A percentile compares a stretch with the other conserved stretches of the same genome.
phyloP scores from a whole-genome alignment of 2,113 vertebrate genomes.

The Centrocercus urophasianus region DNA sequence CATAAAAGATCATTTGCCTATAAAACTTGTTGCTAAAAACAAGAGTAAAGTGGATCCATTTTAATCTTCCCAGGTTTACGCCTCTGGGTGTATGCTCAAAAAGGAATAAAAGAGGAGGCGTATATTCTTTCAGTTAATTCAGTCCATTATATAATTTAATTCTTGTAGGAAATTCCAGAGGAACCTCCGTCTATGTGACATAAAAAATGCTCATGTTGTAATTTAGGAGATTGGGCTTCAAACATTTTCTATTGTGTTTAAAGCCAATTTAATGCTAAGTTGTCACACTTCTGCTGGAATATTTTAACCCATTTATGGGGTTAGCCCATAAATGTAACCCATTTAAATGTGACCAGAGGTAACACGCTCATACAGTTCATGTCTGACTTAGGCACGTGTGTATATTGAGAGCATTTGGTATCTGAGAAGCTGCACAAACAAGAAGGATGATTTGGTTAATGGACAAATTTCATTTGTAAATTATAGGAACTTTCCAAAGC shows the following conservation, averaged over 20 bases:
- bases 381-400: not conserved
- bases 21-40: constrained; percentile 55
- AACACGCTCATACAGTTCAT: not conserved
- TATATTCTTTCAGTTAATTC: not conserved
- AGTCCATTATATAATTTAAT: not conserved
- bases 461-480: not conserved
- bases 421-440: not conserved
- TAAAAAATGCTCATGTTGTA: not conserved
- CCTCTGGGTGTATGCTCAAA: not conserved
- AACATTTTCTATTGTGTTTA: not conserved
- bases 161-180: not conserved
- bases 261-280: not conserved
- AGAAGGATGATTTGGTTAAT: not conserved
- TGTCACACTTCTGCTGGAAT: not conserved
- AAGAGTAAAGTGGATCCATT: constrained; percentile 43
- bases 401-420: not conserved
- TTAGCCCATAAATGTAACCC: too few species aligned
- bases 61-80: constrained; percentile 21
- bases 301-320: not conserved
- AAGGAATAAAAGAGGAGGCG: not conserved
- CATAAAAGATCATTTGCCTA: constrained; percentile 67
- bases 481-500: not conserved
- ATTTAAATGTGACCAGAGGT: not conserved
- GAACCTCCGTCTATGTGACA: not conserved
- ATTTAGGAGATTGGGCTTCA: not conserved